These are phyloP conservation scores for Drosophila prostipennis DNA, from an alignment of 2,888 invertebrate genomes.

Conservation along the genomic window DNA sequence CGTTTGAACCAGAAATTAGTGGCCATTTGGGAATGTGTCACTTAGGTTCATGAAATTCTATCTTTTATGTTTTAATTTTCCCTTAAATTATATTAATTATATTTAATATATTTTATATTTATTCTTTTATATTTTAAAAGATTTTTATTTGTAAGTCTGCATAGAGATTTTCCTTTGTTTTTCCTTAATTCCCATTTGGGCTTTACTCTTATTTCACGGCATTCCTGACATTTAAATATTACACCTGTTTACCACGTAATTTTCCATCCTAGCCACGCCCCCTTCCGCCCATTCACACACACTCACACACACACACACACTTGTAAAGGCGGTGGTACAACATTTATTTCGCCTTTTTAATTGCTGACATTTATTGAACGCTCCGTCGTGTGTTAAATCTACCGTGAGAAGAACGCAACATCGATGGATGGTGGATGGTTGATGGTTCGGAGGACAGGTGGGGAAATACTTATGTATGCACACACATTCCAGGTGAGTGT, in stretches of 20 bases:
- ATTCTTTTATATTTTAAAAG: too few species aligned
- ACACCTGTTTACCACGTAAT: slow-evolving; percentile 34
- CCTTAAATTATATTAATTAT: not conserved
- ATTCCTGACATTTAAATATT: slow-evolving; percentile 38
- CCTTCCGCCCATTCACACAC: not conserved
- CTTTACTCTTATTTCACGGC: not conserved
- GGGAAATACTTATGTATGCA: slow-evolving; percentile 16
- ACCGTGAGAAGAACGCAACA: slow-evolving; percentile 52
- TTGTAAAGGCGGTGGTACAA: slow-evolving; percentile 6
- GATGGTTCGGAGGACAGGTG: slow-evolving; percentile 1
- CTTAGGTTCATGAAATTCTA: not conserved
- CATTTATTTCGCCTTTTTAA: slow-evolving; percentile 73
- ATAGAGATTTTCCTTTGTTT: not conserved
- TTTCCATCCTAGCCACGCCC: slow-evolving; percentile 39
- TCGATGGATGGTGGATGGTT: not conserved
- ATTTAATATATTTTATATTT: too few species aligned
- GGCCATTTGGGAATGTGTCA: not conserved
- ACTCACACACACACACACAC: slow-evolving; percentile 3
- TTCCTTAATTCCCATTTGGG: slow-evolving; percentile 1
- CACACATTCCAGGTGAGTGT: slow-evolving; percentile 2
- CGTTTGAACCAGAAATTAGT: not conserved
- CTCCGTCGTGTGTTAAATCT: slow-evolving; percentile 64
- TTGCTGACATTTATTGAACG: slow-evolving; percentile 75
- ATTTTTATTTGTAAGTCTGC: too few species aligned
- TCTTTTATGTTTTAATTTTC: not conserved